These are phyloP conservation scores for Lepidocolaptes lacrymiger DNA, from an alignment of 2,797 vertebrate species.

Conservation along the genomic window DNA sequence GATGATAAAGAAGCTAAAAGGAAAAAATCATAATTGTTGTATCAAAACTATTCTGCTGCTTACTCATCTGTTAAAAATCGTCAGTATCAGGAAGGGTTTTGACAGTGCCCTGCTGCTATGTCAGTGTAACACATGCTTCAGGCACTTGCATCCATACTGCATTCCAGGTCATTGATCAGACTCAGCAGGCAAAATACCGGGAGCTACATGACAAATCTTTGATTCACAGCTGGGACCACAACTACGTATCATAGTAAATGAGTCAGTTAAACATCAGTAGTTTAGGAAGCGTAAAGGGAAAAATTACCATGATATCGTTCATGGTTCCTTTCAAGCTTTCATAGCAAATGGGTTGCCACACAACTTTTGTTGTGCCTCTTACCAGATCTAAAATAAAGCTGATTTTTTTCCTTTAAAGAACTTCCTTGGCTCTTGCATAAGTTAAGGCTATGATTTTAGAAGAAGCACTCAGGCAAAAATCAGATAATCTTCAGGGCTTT, in stretches of 20 bases:
- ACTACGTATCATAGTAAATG: constrained; percentile 87
- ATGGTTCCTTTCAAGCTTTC: constrained; percentile 77
- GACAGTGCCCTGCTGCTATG: constrained; percentile 89
- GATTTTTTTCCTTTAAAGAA: neutral
- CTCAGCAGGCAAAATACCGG: constrained; percentile 79
- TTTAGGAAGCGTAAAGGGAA: constrained; percentile 71
- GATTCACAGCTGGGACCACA: constrained; percentile 85
- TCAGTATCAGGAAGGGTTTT: constrained; percentile 83
- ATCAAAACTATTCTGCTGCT: constrained; percentile 80
- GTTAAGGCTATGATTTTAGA: neutral
- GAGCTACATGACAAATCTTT: constrained; percentile 83
- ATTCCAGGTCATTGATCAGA: constrained; percentile 90
- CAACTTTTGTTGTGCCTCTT: neutral
- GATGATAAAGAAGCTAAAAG: constrained; percentile 66
- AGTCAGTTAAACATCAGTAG: constrained; percentile 89
- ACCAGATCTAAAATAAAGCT: neutral
- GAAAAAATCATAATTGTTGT: constrained; percentile 78
- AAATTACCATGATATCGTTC: constrained; percentile 84
- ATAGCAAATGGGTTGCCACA: neutral
- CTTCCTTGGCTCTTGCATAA: neutral
- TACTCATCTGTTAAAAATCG: constrained; percentile 89
- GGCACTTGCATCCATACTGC: constrained; percentile 84
- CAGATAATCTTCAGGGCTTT: neutral
- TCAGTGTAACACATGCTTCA: constrained; percentile 86
- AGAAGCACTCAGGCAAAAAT: neutral